Base-by-base conservation (phyloP, 2,797 vertebrate genomes). In the Sebastiscus tertius region DNA sequence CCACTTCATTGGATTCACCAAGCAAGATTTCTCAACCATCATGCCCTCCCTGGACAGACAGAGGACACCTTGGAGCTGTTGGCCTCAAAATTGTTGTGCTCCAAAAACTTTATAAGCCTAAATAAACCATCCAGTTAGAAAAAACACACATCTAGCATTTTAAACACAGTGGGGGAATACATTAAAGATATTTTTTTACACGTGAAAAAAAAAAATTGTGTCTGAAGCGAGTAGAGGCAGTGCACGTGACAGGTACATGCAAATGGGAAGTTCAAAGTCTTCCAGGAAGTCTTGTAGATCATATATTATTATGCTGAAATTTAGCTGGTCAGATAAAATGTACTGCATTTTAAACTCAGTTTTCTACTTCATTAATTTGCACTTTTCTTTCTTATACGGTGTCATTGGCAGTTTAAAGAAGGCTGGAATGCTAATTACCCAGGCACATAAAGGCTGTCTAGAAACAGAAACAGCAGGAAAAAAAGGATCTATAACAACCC, bases 391-490 rank as follows among this genome's bases (percentile, higher is more conserved):
- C 84, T 89, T 61, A 81, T 52, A 63, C 3, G 8, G 69, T 83
- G 66, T 88, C 70, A 81, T 77, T 83, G 81, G 33, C 52, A 72
- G 86, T 91, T 93, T 84, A 79, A 90, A 86, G 70, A 79, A 72
- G 62, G 66, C 62, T 77, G 65, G 83, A 85, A 87, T 92, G 80
- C 86, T 82, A 93, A 95, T 94, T 92, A 91, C 72, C 56, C 26
- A 66, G 78, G 59, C 60, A 82, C 77, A 88, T 88, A 89, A 92
- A 91, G 77, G 68, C 86, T 80, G 88, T 77, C 65, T 63, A n/a
- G 81, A 79, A 85, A 80, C 66, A 87, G 68, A 81, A 82, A 77
- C 20, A 46, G 66, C 49, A 66, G 74, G 67, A 64, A 75, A 61
- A 78, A 68, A 72, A 70, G 86, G 71, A 90, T 86, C 74, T 83